Conservation (phyloP, 2,797 vertebrate genomes). For the Eulemur mongoz region DNA sequence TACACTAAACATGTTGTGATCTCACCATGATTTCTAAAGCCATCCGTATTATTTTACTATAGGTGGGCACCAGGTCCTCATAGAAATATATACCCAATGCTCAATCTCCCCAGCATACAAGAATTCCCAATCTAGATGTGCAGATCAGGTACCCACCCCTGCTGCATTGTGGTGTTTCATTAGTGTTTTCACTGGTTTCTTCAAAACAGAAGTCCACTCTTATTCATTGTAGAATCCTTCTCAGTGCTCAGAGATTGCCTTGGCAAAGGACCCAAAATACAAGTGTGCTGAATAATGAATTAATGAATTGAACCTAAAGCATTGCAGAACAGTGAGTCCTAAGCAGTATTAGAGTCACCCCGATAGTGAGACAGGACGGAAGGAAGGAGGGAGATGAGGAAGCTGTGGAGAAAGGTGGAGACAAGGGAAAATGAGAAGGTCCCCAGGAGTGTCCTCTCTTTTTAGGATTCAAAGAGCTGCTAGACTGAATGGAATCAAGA, state of each 20-base stretch:
- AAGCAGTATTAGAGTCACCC: not conserved
- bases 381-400: not conserved
- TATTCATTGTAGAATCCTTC: not conserved
- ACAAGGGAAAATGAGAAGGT: not conserved
- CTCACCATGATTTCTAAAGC: not conserved
- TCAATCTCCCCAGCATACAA: not conserved
- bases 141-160: not conserved
- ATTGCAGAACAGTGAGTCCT: not conserved
- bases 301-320: not conserved
- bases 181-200: not conserved
- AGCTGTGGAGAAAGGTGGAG: not conserved
- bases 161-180: not conserved
- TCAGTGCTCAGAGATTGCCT: not conserved
- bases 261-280: not conserved
- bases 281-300: not conserved
- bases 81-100: not conserved
- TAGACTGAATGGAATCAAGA: not conserved
- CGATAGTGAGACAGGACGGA: not conserved
- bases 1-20: not conserved
- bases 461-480: not conserved
- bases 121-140: not conserved
- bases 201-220: not conserved
- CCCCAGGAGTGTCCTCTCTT: not conserved
- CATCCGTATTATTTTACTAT: not conserved
- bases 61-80: not conserved